Evolutionary conservation across 2,113 vertebrate species (phyloP).

Genomic region (Dipodomys ordii): DNA sequence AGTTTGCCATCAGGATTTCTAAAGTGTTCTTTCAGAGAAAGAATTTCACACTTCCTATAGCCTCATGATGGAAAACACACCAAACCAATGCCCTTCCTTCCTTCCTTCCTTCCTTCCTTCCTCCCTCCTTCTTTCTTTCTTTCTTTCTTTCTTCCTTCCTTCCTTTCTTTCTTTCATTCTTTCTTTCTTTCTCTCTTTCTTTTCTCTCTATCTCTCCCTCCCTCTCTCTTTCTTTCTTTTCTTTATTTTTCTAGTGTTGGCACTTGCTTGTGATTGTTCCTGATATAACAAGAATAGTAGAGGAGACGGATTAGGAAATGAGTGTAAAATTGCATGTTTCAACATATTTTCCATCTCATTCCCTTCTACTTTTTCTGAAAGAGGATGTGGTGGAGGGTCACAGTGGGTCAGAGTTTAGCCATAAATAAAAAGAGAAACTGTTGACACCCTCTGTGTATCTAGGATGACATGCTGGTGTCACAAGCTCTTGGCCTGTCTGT

Average conservation of each 20-base stretch:
- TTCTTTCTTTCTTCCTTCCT: no score
- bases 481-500: no score
- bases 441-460: not conserved
- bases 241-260: not conserved
- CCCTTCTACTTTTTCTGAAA: not conserved
- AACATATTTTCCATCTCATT: not conserved
- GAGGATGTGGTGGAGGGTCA: not conserved
- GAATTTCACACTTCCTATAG: conserved; percentile 70
- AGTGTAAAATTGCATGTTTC: conserved; percentile 35
- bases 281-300: conserved; percentile 11
- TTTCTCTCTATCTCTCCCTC: no score
- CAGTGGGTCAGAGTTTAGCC: not conserved
- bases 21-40: conserved; percentile 72
- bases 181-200: no score
- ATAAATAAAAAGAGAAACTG: conserved; percentile 16
- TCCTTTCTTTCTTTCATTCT: no score
- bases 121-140: no score
- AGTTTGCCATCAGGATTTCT: conserved; percentile 70
- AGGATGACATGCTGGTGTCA: no score
- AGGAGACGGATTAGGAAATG: not conserved
- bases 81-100: conserved; percentile 56
- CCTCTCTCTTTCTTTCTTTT: no score
- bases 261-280: not conserved
- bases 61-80: conserved; percentile 65
- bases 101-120: no score